phyloP scores from a whole-genome alignment of 1,140 invertebrate species.

The Psix sp. region DNA sequence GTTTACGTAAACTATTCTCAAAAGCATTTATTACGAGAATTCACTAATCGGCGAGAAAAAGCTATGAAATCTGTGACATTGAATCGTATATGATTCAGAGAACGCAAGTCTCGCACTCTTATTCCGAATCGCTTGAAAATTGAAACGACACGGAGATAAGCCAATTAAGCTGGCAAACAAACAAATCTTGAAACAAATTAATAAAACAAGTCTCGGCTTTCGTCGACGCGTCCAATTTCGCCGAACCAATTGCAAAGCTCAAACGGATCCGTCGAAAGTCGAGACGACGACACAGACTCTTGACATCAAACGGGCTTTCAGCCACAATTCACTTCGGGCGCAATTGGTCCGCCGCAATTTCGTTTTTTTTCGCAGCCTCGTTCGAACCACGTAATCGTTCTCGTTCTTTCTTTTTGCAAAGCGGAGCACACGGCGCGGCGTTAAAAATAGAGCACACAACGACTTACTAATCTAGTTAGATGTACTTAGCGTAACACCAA shows the following conservation, averaged over 20 bases:
- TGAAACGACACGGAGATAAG: conserved; percentile 7
- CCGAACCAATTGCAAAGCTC: conserved; percentile 27
- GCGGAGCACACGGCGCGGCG: conserved; percentile 55
- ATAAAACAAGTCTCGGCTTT: conserved; percentile 25
- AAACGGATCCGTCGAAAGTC: conserved; percentile 25
- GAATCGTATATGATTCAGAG: conserved; percentile 3
- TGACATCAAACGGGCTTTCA: conserved; percentile 34
- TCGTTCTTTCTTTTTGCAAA: conserved; percentile 61
- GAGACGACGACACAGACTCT: conserved; percentile 36
- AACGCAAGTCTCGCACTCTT: background rate
- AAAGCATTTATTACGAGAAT: too few relatives aligned
- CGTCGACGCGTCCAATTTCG: conserved; percentile 28
- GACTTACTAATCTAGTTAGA: conserved; percentile 77
- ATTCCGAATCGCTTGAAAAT: conserved; percentile 8
- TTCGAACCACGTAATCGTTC: conserved; percentile 56
- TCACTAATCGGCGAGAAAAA: too few relatives aligned
- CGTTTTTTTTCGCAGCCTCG: conserved; percentile 34
- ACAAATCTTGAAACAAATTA: conserved; percentile 9
- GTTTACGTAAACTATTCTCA: too few relatives aligned
- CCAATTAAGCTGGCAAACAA: conserved; percentile 11
- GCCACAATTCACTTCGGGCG: conserved; percentile 26
- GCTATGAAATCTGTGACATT: too few relatives aligned
- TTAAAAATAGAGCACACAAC: conserved; percentile 77
- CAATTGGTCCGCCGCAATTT: background rate
- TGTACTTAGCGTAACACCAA: conserved; percentile 75